phyloP scores from a whole-genome alignment of 2,888 invertebrate species.

The Balanococcus diminutus region DNA sequence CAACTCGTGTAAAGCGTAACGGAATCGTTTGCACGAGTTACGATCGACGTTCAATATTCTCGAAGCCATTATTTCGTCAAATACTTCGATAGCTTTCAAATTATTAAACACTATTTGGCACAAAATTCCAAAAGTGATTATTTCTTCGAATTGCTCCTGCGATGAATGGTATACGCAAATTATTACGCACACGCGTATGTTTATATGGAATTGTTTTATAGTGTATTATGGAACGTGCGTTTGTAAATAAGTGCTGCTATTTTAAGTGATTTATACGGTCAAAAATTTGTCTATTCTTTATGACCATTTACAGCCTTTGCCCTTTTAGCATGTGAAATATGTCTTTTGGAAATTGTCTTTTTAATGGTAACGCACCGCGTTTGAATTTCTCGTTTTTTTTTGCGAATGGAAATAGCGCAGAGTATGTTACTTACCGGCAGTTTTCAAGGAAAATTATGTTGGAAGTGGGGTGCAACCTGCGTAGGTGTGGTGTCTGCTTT shows the following conservation, averaged over 20 bases:
- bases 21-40: background rate
- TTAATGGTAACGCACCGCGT: background rate
- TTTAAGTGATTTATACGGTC: background rate
- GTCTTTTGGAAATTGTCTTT: background rate
- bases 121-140: conserved; percentile 15
- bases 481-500: background rate
- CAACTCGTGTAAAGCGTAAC: background rate
- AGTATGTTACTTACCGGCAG: background rate
- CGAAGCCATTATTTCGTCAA: background rate
- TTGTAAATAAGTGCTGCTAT: background rate
- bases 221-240: background rate
- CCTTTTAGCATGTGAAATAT: background rate
- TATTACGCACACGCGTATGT: background rate
- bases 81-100: background rate
- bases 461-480: background rate
- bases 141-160: background rate
- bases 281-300: background rate
- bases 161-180: background rate
- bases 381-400: background rate
- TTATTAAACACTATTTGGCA: conserved; percentile 2
- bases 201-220: background rate
- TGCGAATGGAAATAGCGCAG: background rate
- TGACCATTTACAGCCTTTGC: background rate
- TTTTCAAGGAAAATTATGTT: background rate
- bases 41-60: background rate